Conservation (phyloP, 2,113 vertebrate genomes). For the Mola mola region DNA sequence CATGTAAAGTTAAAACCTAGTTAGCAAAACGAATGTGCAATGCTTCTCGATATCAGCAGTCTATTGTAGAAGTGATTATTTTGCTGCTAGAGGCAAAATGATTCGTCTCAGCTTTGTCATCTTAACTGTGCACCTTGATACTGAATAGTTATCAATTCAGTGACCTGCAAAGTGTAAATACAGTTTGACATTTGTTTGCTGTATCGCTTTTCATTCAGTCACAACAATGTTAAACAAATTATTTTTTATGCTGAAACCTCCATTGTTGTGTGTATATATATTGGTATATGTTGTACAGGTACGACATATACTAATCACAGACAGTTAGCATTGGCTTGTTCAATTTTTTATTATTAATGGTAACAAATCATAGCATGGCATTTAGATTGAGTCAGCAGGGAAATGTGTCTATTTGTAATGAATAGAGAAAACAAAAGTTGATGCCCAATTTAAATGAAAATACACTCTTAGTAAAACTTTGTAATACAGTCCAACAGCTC, state of each 20-base stretch:
- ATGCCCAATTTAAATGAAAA: conserved; percentile 42
- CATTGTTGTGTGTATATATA: no score
- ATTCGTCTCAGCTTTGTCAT: conserved; percentile 30
- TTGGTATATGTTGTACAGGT: conserved; percentile 58
- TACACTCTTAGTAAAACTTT: conserved; percentile 35
- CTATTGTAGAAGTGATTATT: conserved; percentile 38
- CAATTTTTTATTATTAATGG: conserved; percentile 23
- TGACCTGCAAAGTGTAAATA: conserved; percentile 40
- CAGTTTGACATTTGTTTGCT: conserved; percentile 22
- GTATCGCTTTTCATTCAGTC: conserved; percentile 42
- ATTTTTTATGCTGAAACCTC: conserved; percentile 43
- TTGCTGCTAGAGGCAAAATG: conserved; percentile 52
- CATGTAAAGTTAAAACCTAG: conserved; percentile 38
- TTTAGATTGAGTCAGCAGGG: conserved; percentile 78
- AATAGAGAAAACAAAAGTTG: conserved; percentile 54
- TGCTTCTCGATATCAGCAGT: conserved; percentile 37
- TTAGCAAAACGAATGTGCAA: conserved; percentile 54
- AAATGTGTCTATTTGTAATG: conserved; percentile 71
- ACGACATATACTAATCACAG: conserved; percentile 49
- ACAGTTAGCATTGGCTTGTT: conserved; percentile 29
- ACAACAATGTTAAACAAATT: conserved; percentile 42
- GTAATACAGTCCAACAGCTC: conserved; percentile 27
- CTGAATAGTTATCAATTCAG: conserved; percentile 21
- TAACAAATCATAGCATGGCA: conserved; percentile 40
- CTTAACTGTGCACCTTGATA: conserved; percentile 42